Base-by-base conservation (phyloP, 2,797 vertebrate species). In the Melanotaenia maccullochi region DNA sequence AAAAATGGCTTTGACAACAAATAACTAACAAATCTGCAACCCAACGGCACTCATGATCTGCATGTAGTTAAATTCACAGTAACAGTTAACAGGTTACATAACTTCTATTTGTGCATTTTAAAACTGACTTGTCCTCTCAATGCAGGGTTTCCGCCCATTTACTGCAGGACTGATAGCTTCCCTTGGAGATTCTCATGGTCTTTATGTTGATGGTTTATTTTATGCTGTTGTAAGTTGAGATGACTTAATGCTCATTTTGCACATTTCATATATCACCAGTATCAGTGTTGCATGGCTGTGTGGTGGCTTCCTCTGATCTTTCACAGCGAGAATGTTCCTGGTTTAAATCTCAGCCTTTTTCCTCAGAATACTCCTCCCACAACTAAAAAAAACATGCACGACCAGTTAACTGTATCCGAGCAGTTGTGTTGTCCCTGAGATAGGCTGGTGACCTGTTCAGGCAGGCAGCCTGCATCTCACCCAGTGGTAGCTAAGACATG, bases 91-190 rank as follows among this genome's bases (percentile, higher is more conserved):
- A 16, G 16, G 40, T 54, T 22, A 76, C 59, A 81, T 83, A 80
- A 59, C 42, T 42, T 83, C 81, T 71, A 74, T 79, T 61, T 75
- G 74, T 70, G 78, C 51, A 24, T 25, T 81, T 73, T 87, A 74
- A 67, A 75, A 66, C 58, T 32, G 57, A 65, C 42, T 7, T 25
- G 57, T 87, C 84, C 59, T 73, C 65, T 75, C 30, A 24, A 8
- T 65, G 60, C 25, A 30, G 14, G 25, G 13, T 54, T 24, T 54
- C 12, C 11, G 16, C 44, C 47, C 20, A 22, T n/a, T 9, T 51
- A 51, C 12, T 14, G 12, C 25, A 13, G 16, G 5, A 25, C 12
- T 54, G 24, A 25, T 2, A 5, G 4, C 22, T 52, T 25, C 22
- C 16, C 18, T 44, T 20, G 16, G 42, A 44, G 16, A 44, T 18